Base-by-base conservation (phyloP, 2,888 invertebrate species). In the Pachydiplax longipennis region DNA sequence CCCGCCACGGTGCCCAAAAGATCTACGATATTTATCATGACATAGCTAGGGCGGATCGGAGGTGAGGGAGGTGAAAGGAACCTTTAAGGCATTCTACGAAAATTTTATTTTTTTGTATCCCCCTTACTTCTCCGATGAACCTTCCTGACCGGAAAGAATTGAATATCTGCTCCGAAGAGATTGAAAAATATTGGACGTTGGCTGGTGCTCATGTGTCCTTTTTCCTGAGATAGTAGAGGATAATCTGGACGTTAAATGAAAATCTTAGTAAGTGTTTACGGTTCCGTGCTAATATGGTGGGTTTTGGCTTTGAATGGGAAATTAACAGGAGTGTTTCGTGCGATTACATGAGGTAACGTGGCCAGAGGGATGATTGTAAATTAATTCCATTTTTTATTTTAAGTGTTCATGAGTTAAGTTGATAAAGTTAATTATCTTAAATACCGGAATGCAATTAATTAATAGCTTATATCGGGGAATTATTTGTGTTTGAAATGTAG, bases 1-100 rank as follows among this genome's bases (percentile, higher is more conserved):
- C 83, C 53, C 82, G 53, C 82, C 82, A 48, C 25, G 83, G 35
- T 53, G 83, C 53, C 83, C 83, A 31, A 35, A 31, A 83, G 53
- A 83, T 83, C 83, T 83, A 35, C 58, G 83, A 83, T 53, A 83
- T 83, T 83, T 83, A 83, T 83, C 83, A 58, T 83, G 83, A 83
- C 83, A 58, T 83, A 83, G 83, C 58, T 31, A 58, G 58, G 83
- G 83, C 83, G 83, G 53, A 83, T 83, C 83, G 35, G 83, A 58
- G 61, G 61, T 15, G 61, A 61, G 65, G 65, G 58, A 61, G 83
- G 83, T 10, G 83, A 53, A 83, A 31, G 48, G 82, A n/a, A n/a
- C 83, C 83, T 83, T 35, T 58, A 22, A 83, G 83, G 83, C 83
- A 83, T 83, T 58, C 58, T 31, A 53, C 83, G 31, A 83, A 35